Percentiles rank a stretch among this genome's conserved stretches.
Conservation (phyloP, 2,113 vertebrate genomes). For the Rafetus swinhoei region DNA sequence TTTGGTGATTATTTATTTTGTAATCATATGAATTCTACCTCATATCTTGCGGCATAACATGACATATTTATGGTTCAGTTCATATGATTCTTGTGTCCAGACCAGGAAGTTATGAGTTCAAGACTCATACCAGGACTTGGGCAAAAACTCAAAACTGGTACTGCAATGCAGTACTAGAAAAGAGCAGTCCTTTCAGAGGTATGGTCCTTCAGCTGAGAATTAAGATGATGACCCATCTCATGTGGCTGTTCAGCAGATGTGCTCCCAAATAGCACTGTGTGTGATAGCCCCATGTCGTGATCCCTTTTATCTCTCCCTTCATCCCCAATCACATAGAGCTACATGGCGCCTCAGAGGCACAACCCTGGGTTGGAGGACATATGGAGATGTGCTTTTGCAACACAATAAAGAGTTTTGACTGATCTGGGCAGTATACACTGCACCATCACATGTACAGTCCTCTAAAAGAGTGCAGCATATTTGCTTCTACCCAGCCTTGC, state of each 20-base stretch:
- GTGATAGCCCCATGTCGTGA: slow-evolving; percentile 41
- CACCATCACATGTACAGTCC: background rate
- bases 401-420: background rate
- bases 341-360: background rate
- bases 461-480: background rate
- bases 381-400: background rate
- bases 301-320: slow-evolving; percentile 61
- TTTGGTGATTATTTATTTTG: background rate
- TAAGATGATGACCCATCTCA: slow-evolving; percentile 30
- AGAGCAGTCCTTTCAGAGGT: background rate
- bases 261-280: background rate
- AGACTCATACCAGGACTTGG: slow-evolving; percentile 35
- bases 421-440: background rate
- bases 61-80: background rate
- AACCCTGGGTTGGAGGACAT: background rate
- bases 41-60: background rate
- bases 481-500: background rate
- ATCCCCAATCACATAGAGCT: slow-evolving; percentile 19
- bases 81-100: background rate
- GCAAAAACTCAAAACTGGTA: slow-evolving; percentile 29
- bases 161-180: slow-evolving; percentile 37
- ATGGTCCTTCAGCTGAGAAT: background rate
- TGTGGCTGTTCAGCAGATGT: slow-evolving; percentile 25
- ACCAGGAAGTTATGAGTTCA: background rate
- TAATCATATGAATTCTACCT: background rate